These are phyloP conservation scores for Dascillus cervinus DNA, from an alignment of 2,888 invertebrate genomes.

Conservation along the genomic window DNA sequence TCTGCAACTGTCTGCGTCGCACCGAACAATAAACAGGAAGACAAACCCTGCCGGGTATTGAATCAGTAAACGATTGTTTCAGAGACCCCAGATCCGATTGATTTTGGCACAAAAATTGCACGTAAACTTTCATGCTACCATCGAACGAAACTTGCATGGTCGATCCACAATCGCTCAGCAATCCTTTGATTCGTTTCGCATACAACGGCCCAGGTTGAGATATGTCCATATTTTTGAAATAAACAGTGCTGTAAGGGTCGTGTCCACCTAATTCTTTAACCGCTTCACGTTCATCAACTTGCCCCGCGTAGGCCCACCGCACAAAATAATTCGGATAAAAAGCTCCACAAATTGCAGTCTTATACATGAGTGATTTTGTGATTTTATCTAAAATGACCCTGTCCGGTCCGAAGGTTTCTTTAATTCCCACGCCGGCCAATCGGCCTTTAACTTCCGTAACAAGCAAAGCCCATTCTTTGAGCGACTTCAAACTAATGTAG, in stretches of 20 bases:
- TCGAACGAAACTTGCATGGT: conserved; percentile 48
- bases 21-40: conserved; percentile 68
- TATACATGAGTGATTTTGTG: too few relatives aligned
- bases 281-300: conserved; percentile 57
- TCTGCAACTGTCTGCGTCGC: conserved; percentile 54
- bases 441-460: conserved; percentile 62
- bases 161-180: conserved; percentile 46
- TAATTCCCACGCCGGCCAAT: conserved; percentile 54
- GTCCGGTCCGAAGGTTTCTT: conserved; percentile 43
- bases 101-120: conserved; percentile 52
- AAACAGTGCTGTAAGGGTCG: conserved; percentile 72
- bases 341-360: conserved; percentile 76
- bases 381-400: conserved; percentile 41
- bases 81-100: too few relatives aligned
- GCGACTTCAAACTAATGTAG: conserved; percentile 62
- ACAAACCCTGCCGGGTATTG: conserved; percentile 51
- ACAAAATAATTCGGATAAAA: conserved; percentile 91
- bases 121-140: conserved; percentile 56
- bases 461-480: conserved; percentile 66
- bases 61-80: too few relatives aligned
- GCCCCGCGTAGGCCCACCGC: conserved; percentile 45
- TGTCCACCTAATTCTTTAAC: conserved; percentile 60
- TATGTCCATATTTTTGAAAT: conserved; percentile 51
- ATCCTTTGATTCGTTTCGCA: conserved; percentile 53
- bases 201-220: conserved; percentile 66